These are phyloP conservation scores for Crypturellus tataupa DNA, from an alignment of 2,797 vertebrate species.

Conservation along the genomic window DNA sequence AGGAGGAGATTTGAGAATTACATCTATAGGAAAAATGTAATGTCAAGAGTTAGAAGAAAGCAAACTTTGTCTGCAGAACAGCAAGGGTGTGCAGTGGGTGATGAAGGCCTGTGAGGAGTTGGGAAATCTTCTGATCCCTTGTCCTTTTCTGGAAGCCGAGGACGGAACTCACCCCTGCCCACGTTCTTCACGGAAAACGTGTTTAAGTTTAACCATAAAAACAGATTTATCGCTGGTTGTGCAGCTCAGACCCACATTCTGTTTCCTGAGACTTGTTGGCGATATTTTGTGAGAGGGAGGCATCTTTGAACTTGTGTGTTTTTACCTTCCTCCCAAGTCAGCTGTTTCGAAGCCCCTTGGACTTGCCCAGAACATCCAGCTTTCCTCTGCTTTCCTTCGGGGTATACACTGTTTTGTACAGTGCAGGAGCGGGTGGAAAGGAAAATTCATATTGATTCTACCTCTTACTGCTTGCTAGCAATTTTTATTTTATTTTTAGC, in stretches of 20 bases:
- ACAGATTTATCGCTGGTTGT: neutral
- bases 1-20: neutral
- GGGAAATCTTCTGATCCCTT: neutral
- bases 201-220: neutral
- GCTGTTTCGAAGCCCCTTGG: neutral
- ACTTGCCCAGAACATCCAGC: neutral
- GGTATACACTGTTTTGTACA: neutral
- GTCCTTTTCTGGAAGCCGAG: neutral
- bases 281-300: neutral
- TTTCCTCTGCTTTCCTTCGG: neutral
- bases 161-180: too few relatives aligned
- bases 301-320: neutral
- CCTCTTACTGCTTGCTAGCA: neutral
- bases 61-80: neutral
- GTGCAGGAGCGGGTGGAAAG: neutral
- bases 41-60: neutral
- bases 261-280: neutral
- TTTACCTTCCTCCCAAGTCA: neutral
- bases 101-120: neutral
- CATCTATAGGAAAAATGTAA: neutral
- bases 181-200: neutral
- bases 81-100: neutral
- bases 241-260: neutral
- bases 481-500: neutral
- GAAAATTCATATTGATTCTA: conserved; percentile 15